Percentiles rank a stretch among this genome's conserved stretches.
Conservation (phyloP, 1,140 invertebrate genomes). For the Drosophila jambulina region DNA sequence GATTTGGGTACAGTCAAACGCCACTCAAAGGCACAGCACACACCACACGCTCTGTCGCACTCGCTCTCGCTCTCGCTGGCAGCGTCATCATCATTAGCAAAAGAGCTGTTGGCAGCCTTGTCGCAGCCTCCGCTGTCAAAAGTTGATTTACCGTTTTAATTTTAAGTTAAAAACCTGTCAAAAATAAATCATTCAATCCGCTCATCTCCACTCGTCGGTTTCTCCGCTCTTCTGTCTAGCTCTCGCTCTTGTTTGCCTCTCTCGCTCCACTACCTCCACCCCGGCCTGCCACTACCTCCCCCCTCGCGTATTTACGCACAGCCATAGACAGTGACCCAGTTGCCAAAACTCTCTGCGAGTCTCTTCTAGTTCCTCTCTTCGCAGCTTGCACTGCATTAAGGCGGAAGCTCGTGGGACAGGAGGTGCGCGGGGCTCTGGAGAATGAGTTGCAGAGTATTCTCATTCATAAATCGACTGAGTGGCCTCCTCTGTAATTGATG, state of each 20-base stretch:
- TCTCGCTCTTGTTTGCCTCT: conserved; percentile 20
- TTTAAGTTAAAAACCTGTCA: conserved; percentile 85
- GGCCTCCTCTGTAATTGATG: conserved; percentile 56
- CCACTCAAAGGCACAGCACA: conserved; percentile 43
- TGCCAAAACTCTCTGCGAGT: conserved; percentile 33
- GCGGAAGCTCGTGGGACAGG: conserved; percentile 6
- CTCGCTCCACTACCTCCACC: conserved; percentile 9
- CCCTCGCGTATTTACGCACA: conserved; percentile 53
- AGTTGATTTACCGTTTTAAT: conserved; percentile 85
- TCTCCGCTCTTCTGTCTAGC: conserved; percentile 32
- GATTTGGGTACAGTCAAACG: conserved; percentile 74
- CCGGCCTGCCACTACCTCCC: conserved; percentile 5
- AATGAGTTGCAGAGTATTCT: conserved; percentile 23
- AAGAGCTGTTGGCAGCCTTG: conserved; percentile 80
- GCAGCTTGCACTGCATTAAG: conserved; percentile 51
- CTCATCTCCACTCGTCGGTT: conserved; percentile 46
- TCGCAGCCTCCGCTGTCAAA: conserved; percentile 81
- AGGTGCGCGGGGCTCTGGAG: conserved; percentile 10
- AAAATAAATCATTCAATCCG: conserved; percentile 85
- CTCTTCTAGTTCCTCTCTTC: not conserved
- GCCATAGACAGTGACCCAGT: conserved; percentile 63
- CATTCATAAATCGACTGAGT: conserved; percentile 61
- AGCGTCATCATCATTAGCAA: conserved; percentile 74
- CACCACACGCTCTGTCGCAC: conserved; percentile 10
- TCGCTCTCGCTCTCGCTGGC: conserved; percentile 24